phyloP scores from a whole-genome alignment of 2,888 invertebrate species.

The Apamea anceps region DNA sequence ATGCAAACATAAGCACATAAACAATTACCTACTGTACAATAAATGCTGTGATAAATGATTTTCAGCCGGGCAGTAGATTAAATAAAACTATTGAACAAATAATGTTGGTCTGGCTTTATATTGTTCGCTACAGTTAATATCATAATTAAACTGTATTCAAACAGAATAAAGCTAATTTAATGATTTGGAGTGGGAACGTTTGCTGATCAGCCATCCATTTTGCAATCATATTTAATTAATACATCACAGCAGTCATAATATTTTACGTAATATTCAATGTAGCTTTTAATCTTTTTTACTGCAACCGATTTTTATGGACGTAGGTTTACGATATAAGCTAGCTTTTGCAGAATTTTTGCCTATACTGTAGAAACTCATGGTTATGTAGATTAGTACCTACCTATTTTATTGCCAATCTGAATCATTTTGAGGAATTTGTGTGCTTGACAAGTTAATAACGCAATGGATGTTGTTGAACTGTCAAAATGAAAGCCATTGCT shows the following conservation, averaged over 20 bases:
- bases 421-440: too few relatives aligned
- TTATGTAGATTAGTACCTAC: neutral
- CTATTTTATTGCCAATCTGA: neutral
- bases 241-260: conserved; percentile 9
- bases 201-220: conserved; percentile 26
- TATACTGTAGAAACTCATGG: neutral
- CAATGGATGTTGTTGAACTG: too few relatives aligned
- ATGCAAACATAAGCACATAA: neutral
- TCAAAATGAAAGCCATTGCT: too few relatives aligned
- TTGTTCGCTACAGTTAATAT: conserved; percentile 41
- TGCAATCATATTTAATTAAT: conserved; percentile 38
- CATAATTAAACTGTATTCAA: conserved; percentile 40
- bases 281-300: neutral
- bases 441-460: too few relatives aligned
- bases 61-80: conserved; percentile 13
- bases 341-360: too few relatives aligned
- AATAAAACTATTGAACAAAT: conserved; percentile 49
- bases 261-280: neutral
- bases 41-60: conserved; percentile 17
- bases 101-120: conserved; percentile 9
- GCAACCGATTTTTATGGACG: too few relatives aligned
- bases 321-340: too few relatives aligned
- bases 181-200: conserved; percentile 29
- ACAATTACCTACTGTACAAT: neutral
- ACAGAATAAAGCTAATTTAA: conserved; percentile 47